These are phyloP conservation scores for Eulimnadia texana DNA, from an alignment of 1,140 invertebrate species.

Conservation along the genomic window DNA sequence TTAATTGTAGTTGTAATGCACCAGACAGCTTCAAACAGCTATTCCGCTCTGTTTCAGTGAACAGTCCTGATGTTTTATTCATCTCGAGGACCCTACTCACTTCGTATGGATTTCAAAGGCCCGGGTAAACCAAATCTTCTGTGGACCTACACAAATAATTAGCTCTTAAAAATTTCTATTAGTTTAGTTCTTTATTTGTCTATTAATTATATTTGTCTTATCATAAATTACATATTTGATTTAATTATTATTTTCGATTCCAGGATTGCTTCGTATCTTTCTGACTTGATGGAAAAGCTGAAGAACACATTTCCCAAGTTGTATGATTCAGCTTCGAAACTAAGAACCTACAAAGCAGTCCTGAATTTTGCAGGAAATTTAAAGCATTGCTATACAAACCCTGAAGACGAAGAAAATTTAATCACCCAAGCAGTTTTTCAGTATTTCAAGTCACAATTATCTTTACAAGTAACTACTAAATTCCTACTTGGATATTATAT, in stretches of 20 bases:
- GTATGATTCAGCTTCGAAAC: not conserved
- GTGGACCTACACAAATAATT: too few relatives aligned
- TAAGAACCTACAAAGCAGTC: not conserved
- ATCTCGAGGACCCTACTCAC: not conserved
- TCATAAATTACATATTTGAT: too few relatives aligned
- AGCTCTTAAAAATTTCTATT: too few relatives aligned
- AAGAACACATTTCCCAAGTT: not conserved
- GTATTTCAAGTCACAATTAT: not conserved
- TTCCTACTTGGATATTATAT: too few relatives aligned
- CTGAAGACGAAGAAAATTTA: not conserved
- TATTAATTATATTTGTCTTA: too few relatives aligned
- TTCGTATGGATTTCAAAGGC: not conserved
- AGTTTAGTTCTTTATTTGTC: too few relatives aligned
- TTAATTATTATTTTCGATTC: too few relatives aligned
- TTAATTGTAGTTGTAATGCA: not conserved
- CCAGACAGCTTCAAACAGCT: conserved; percentile 10
- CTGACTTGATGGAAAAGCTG: not conserved
- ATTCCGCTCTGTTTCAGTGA: not conserved
- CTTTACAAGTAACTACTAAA: conserved; percentile 3
- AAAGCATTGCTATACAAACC: not conserved
- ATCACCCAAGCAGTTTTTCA: not conserved
- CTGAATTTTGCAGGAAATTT: not conserved
- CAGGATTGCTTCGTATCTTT: not conserved
- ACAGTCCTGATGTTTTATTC: not conserved
- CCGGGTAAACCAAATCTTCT: not conserved